phyloP scores from a whole-genome alignment of 2,113 vertebrate genomes.

The Tachysurus fulvidraco region DNA sequence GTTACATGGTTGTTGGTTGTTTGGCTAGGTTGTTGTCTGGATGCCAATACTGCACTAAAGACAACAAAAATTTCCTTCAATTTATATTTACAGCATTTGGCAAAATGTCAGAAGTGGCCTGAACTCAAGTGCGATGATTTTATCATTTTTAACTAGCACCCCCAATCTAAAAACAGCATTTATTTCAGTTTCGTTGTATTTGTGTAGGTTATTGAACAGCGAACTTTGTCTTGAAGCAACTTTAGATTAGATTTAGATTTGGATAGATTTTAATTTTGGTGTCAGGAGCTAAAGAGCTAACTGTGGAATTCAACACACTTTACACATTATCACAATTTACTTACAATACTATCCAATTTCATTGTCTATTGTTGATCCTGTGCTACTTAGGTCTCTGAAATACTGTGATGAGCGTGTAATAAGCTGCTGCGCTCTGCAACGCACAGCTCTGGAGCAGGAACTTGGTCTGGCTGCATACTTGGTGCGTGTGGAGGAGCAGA shows the following conservation, averaged over 20 bases:
- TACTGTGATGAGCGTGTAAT: conserved; percentile 95
- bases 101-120: too few relatives aligned
- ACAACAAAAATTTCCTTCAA: too few relatives aligned
- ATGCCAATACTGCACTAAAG: too few relatives aligned
- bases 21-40: too few relatives aligned
- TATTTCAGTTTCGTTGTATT: too few relatives aligned
- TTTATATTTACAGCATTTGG: too few relatives aligned
- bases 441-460: conserved; percentile 92
- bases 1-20: too few relatives aligned
- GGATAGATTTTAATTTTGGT: not conserved
- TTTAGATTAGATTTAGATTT: not conserved
- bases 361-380: not conserved
- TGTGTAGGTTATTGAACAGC: too few relatives aligned
- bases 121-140: too few relatives aligned
- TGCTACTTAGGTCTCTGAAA: conserved; percentile 82
- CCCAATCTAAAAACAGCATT: too few relatives aligned
- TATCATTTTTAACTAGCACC: too few relatives aligned
- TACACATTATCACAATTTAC: not conserved
- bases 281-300: not conserved
- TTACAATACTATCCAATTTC: not conserved
- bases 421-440: conserved; percentile 87
- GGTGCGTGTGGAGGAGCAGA: conserved; percentile 75
- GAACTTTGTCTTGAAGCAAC: too few relatives aligned
- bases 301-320: not conserved
- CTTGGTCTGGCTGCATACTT: conserved; percentile 92